Evolutionary conservation across 2,113 vertebrate genomes (phyloP), one percentile per base, ranked within the genome.

Genomic region (Calidris pugnax): DNA sequence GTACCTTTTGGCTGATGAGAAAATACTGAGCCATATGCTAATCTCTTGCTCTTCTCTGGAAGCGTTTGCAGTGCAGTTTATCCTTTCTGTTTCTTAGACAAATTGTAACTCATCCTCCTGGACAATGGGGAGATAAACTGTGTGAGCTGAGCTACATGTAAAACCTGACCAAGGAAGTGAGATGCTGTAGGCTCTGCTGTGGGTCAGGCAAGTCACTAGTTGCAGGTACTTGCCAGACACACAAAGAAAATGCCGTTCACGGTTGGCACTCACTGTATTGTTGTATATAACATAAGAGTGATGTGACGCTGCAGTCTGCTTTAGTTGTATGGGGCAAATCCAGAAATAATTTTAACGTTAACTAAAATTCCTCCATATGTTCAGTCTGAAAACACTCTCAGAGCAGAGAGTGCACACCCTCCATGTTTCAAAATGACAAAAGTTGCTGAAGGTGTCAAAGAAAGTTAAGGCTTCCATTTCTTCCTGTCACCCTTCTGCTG

Each of bases 201-300:
- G 35, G 37, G n/a, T 22, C 10, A 4, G 6, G 11, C 14, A 6
- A 27, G 45, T 56, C 47, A 24, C 22, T 33, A 22, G 26, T 30
- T 53, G 30, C 45, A 59, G 53, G 21, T 30, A 5, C 41, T 14
- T 57, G 33, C 51, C 43, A 68, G 41, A 45, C 45, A 27, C 27
- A 32, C 28, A 21, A 10, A 23, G 4, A 47, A 57, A 63, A 26
- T 26, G 48, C 41, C 20, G 51, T 24, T 64, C 8, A 1, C 19
- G 14, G 14, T 57, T 45, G 45, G 15, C 45, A 22, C 22, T 73
- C 7, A 3, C 10, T 2, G 0, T 15, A 4, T 27, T 53, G 30
- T 35, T 3, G 5, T 17, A 8, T 30, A n/a, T n/a, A n/a, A 26
- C 23, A 8, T 0, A 1, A 15, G n/a, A 64, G 45, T 4, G 1